Conservation (phyloP, 2,888 invertebrate species). For the Girardia tigrina region DNA sequence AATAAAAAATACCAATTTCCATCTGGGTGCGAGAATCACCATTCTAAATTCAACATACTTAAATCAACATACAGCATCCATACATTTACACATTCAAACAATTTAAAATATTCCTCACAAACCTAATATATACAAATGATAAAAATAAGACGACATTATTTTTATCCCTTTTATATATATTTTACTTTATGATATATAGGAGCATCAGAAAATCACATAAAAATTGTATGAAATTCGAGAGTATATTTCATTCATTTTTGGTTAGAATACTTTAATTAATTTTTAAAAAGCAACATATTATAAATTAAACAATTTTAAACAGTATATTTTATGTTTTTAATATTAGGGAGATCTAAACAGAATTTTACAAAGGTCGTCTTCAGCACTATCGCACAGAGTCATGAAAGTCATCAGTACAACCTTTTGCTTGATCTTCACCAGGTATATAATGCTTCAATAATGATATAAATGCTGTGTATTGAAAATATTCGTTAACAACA, state of each 20-base stretch:
- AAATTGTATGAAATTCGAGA: neutral
- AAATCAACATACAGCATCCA: no score
- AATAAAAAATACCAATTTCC: no score
- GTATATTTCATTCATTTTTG: neutral
- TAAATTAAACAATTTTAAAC: neutral
- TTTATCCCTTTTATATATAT: no score
- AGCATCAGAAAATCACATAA: neutral
- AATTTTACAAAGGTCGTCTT: neutral
- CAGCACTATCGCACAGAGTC: neutral
- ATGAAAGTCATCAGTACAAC: slow-evolving; percentile 1
- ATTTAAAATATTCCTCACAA: no score
- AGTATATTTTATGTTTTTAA: neutral
- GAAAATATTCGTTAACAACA: no score
- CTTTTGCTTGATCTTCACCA: slow-evolving; percentile 3
- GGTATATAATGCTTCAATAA: no score
- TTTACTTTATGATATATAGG: slow-evolving; percentile 59
- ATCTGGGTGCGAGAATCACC: no score
- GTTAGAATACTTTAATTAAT: neutral
- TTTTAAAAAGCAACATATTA: neutral
- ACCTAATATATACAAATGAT: no score
- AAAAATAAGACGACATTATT: no score
- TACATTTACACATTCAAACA: no score
- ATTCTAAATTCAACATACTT: no score
- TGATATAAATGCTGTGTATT: no score
- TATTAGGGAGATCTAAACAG: neutral